These are phyloP conservation scores for Dryomyza anilis DNA, from an alignment of 2,888 invertebrate genomes.

Conservation along the genomic window DNA sequence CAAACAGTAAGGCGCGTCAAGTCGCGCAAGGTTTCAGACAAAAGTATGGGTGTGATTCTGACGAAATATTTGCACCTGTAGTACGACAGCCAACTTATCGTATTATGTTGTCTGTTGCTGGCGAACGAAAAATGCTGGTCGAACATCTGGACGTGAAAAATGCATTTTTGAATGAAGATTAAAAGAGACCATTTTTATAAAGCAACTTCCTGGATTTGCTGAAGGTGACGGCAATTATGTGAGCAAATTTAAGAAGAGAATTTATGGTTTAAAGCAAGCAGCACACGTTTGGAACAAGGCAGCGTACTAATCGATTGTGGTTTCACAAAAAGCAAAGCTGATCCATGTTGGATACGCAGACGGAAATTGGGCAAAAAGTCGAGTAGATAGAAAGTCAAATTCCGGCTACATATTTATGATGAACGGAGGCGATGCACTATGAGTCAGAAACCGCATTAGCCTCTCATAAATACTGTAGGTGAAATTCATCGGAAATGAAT, in stretches of 20 bases:
- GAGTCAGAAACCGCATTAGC: no score
- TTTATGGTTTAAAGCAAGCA: constrained; percentile 31
- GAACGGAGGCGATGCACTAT: no score
- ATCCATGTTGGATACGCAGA: no score
- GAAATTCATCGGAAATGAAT: no score
- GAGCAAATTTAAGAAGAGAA: constrained; percentile 24
- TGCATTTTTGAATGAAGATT: no score
- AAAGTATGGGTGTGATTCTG: constrained; percentile 39
- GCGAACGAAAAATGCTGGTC: constrained; percentile 22
- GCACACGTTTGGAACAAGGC: constrained; percentile 28
- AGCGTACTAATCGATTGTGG: not conserved
- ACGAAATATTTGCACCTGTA: constrained; percentile 45
- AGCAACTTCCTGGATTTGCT: no score
- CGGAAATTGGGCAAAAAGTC: no score
- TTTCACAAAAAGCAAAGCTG: not conserved
- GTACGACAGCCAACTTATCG: constrained; percentile 34
- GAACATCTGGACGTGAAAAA: constrained; percentile 30
- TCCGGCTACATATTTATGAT: no score
- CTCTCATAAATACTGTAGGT: no score
- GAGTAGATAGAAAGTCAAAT: no score
- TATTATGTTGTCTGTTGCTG: constrained; percentile 26
- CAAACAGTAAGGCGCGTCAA: constrained; percentile 24
- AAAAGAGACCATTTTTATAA: no score
- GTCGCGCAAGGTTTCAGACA: constrained; percentile 16
- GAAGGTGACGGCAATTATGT: constrained; percentile 11